Evolutionary conservation across 2,113 vertebrate genomes (phyloP), one percentile per base, ranked within the genome.

Genomic region (Trogon melanurus): DNA sequence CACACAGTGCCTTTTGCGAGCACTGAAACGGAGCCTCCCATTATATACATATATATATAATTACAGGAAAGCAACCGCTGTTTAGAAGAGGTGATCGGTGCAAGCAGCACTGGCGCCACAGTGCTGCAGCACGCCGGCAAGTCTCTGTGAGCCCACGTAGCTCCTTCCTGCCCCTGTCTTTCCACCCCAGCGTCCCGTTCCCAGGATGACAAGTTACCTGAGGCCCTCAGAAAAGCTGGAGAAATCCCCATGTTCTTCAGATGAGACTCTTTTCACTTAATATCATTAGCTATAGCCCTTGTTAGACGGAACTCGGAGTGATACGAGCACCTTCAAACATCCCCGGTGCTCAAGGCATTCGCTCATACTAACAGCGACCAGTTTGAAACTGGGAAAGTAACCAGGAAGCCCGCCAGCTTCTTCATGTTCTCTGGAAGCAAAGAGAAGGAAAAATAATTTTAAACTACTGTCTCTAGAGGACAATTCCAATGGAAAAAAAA

Each of bases 311-410:
- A 47, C 1, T 2, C 20, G 16, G 45, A 18, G 19, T 8, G 16
- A 29, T 4, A 32, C 1, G 22, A 56, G 32, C 62, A 18, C 70
- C 73, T 54, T 44, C n/a, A 58, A 8, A 29, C 0, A 0, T 14
- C 34, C 41, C 32, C 17, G 5, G 23, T 45, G 34, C 30, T 51
- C 45, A 47, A 34, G 53, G 50, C 15, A 17, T 27, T 78, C 32
- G 10, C 17, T 30, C 18, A 25, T 56, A 11, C 36, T 26, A 54
- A 54, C 0, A 48, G 60, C 38, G 58, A 58, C 11, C 60, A 53
- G 44, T 64, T 73, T 27, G 71, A 69, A 73, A 58, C 0, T 14
- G 12, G 38, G 38, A 79, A 64, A 83, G 34, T 9, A 48, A 73
- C 16, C 20, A 65, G 47, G 56, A 83, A 50, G 11, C 51, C 34